Evolutionary conservation across 2,797 vertebrate genomes (phyloP).

Genomic region (Phaenicophaeus curvirostris): DNA sequence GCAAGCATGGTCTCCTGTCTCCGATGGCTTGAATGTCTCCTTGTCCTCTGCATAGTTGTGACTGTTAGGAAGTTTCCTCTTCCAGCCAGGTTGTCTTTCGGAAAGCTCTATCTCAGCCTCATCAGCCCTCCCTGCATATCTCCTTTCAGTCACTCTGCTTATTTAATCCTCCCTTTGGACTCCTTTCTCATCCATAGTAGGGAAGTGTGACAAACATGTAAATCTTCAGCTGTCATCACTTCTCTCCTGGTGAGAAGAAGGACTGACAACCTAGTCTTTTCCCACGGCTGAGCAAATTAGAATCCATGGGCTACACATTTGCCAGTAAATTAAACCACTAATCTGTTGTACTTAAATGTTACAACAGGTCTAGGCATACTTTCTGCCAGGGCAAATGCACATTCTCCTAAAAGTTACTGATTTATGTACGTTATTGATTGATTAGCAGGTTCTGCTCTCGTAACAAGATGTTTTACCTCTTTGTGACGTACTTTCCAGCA

Average conservation of each 20-base stretch:
- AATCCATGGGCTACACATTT: neutral
- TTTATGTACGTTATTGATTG: neutral
- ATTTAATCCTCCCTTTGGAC: slow-evolving; percentile 16
- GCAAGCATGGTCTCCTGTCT: neutral
- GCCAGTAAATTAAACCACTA: slow-evolving; percentile 11
- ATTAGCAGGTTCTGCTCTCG: neutral
- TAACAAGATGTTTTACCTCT: neutral
- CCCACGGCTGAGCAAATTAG: neutral
- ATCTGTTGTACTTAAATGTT: neutral
- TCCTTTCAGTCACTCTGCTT: slow-evolving; percentile 6
- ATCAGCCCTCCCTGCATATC: neutral
- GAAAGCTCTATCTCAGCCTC: neutral
- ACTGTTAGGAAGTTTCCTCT: neutral
- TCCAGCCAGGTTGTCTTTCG: neutral
- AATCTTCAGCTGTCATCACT: slow-evolving; percentile 26
- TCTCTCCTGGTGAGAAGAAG: neutral
- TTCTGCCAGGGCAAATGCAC: neutral
- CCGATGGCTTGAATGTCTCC: neutral
- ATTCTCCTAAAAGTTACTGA: neutral
- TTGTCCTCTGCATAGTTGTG: neutral
- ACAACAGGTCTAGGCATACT: neutral
- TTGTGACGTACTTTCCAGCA: neutral
- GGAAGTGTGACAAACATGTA: slow-evolving; percentile 40
- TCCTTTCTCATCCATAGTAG: neutral
- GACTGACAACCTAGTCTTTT: slow-evolving; percentile 25